Evolutionary conservation across 1,140 invertebrate species (phyloP), one percentile per base, ranked within the genome.

Genomic region (Panulirus ornatus): DNA sequence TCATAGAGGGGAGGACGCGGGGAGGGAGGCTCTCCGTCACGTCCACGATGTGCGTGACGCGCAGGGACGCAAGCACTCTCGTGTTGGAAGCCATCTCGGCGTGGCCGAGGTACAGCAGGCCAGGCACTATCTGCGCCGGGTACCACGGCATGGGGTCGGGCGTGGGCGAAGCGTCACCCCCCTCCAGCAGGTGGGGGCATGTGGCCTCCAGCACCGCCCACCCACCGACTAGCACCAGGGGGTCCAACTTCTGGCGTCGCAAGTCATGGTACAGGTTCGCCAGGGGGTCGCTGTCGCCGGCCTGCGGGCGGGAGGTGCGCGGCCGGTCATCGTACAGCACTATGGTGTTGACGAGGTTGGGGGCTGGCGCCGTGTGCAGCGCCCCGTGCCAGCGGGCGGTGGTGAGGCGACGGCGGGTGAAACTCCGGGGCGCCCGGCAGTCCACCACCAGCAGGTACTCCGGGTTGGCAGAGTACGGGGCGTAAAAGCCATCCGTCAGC

Each of bases 401-500:
- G 5, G 92, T 84, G 40, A 93, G 70, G 30, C 93, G 92, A 8
- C 85, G 70, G 16, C 86, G 34, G 22, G 92, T 89, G 84, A 92
- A 93, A 30, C 87, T 73, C 36, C 91, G 86, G 71, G 92, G 91
- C 11, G 91, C 86, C 14, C 93, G 85, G 70, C 91, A 91, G 92
- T 93, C 93, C 27, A 93, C 90, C 19, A 93, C 58, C 71, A 93
- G 83, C 40, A 93, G 91, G 91, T 93, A 93, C 66, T 92, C 79
- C 11, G 93, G 93, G 78, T 93, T 93, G 70, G 92, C 91, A 27
- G 93, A 92, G 90, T 93, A 93, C 0, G 93, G 93, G 14, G 93
- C 93, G 78, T 93, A 93, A 70, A 93, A 93, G 42, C 93, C 93
- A 91, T 93, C 93, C 63, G 93, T 93, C 76, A 93, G 92, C 30